Percentiles rank a stretch among this genome's conserved stretches.
Evolutionary conservation across 92 coral and sea anemone genomes (phyloP).

Genomic region (Blastomussa wellsi): DNA sequence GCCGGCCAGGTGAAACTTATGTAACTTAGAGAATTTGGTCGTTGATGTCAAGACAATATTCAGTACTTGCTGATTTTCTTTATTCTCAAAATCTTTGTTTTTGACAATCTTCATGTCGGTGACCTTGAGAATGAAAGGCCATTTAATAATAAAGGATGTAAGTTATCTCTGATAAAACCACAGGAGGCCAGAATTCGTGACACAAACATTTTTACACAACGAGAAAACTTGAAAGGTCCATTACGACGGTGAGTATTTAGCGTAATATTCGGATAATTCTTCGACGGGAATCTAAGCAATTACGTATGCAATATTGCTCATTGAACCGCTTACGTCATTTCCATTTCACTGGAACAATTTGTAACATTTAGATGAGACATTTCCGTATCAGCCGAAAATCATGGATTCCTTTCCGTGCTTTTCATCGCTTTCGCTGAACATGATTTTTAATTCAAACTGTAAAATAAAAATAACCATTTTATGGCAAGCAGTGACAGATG

Average conservation of each 20-base stretch:
- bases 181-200: neutral
- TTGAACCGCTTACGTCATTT: conserved; percentile 22
- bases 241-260: neutral
- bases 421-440: neutral
- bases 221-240: neutral
- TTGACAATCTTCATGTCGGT: neutral
- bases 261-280: neutral
- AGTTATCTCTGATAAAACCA: neutral
- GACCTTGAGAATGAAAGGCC: too few species aligned
- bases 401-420: neutral
- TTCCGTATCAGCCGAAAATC: conserved; percentile 9
- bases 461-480: neutral
- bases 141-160: neutral
- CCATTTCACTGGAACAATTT: conserved; percentile 5
- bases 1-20: neutral
- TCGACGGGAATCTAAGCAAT: neutral
- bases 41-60: neutral
- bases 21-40: neutral
- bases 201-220: neutral
- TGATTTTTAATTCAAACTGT: neutral
- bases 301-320: conserved; percentile 2
- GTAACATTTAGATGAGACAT: neutral
- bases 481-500: neutral
- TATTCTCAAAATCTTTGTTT: neutral
- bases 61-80: neutral